A percentile compares a stretch with the other conserved stretches of the same genome.
phyloP scores from a whole-genome alignment of 1,140 invertebrate species.

The Ericerus pela region DNA sequence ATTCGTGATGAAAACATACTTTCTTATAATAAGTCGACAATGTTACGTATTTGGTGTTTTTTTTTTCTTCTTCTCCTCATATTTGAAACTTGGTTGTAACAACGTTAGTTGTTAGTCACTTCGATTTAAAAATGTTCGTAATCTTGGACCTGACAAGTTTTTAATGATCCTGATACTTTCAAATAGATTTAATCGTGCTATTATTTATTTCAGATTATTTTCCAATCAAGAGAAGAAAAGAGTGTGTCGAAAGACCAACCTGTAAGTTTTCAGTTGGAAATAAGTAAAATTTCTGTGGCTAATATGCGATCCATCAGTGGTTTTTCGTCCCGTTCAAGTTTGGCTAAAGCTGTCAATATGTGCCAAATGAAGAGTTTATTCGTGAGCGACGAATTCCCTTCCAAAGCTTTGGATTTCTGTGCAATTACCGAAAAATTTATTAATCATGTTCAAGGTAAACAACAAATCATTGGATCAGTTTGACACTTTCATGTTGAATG shows the following conservation, averaged over 20 bases:
- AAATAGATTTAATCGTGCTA: slow-evolving; percentile 12
- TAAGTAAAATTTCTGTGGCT: slow-evolving; percentile 59
- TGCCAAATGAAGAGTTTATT: slow-evolving; percentile 59
- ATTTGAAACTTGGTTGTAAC: too few species aligned
- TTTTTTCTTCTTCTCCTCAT: too few species aligned
- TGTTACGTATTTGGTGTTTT: too few species aligned
- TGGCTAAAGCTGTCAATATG: slow-evolving; percentile 54
- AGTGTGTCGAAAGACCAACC: slow-evolving; percentile 64
- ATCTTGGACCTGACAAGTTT: too few species aligned
- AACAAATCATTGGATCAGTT: not conserved
- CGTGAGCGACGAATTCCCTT: slow-evolving; percentile 55
- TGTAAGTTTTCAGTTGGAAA: slow-evolving; percentile 62
- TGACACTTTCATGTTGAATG: not conserved
- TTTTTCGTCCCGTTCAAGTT: slow-evolving; percentile 47
- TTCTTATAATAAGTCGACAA: too few species aligned
- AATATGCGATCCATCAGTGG: slow-evolving; percentile 55
- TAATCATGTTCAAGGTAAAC: slow-evolving; percentile 47
- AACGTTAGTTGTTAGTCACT: too few species aligned
- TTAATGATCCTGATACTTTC: not conserved
- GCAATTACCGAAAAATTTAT: slow-evolving; percentile 59
- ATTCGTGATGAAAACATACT: too few species aligned
- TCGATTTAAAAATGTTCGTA: too few species aligned
- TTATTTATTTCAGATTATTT: slow-evolving; percentile 40
- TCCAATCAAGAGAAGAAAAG: slow-evolving; percentile 51
- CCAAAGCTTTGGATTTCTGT: slow-evolving; percentile 42